Evolutionary conservation across 2,888 invertebrate species (phyloP).

Genomic region (Athalia cordata): DNA sequence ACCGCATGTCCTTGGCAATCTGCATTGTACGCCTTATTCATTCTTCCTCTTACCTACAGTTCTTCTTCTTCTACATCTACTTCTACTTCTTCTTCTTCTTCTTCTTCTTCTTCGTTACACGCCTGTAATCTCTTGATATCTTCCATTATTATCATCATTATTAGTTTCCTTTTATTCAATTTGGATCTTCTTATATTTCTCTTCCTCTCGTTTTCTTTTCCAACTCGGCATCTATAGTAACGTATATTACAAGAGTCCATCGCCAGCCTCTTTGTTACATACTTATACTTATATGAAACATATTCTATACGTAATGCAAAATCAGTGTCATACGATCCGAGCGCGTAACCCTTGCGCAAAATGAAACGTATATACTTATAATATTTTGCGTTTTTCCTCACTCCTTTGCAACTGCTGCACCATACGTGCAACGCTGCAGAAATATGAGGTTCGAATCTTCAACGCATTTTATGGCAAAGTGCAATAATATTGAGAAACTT

Average conservation of each 20-base stretch:
- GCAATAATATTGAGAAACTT: too few relatives aligned
- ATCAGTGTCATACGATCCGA: slow-evolving; percentile 38
- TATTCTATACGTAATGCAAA: slow-evolving; percentile 34
- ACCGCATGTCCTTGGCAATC: slow-evolving; percentile 63
- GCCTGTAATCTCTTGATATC: neutral
- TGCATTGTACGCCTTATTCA: slow-evolving; percentile 59
- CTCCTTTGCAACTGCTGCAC: too few relatives aligned
- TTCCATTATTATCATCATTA: neutral
- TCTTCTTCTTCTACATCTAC: slow-evolving; percentile 48
- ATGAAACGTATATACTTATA: neutral
- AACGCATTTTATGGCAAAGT: too few relatives aligned
- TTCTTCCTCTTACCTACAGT: slow-evolving; percentile 47
- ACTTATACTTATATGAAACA: too few relatives aligned
- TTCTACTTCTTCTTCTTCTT: slow-evolving; percentile 43
- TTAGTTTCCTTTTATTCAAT: slow-evolving; percentile 1
- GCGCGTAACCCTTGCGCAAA: slow-evolving; percentile 36
- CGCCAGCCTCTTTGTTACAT: neutral
- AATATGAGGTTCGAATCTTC: too few relatives aligned
- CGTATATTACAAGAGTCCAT: neutral
- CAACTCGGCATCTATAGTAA: too few relatives aligned
- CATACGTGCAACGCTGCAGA: too few relatives aligned
- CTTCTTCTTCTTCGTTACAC: neutral
- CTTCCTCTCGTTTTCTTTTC: neutral
- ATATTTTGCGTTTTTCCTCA: neutral
- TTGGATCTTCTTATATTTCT: neutral